These are phyloP conservation scores for Anastatus disparis DNA, from an alignment of 1,140 invertebrate species.

Conservation along the genomic window DNA sequence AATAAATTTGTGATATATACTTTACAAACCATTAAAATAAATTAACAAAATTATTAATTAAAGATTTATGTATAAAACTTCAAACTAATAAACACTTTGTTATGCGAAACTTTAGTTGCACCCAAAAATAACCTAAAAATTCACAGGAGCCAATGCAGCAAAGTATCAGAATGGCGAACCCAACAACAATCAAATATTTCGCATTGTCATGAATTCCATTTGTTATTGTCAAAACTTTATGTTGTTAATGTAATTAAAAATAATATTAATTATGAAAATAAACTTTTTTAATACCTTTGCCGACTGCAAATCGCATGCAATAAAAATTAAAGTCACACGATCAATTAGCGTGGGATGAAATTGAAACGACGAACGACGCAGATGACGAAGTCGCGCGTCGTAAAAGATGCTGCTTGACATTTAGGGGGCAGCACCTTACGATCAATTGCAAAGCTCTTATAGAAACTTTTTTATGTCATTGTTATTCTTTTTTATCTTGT, in stretches of 20 bases:
- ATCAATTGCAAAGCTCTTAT: background rate
- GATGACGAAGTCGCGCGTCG: background rate
- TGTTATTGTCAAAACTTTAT: too few species aligned
- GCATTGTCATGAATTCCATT: too few species aligned
- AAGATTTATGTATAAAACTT: background rate
- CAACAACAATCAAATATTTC: background rate
- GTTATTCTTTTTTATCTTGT: too few species aligned
- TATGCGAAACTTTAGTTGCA: background rate
- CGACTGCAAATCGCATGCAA: constrained; percentile 33
- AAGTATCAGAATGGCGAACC: background rate
- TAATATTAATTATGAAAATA: background rate
- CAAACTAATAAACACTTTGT: background rate
- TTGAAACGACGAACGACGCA: constrained; percentile 34
- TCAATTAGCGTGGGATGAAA: constrained; percentile 33
- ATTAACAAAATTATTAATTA: too few species aligned
- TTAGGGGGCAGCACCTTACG: constrained; percentile 5
- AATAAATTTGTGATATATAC: background rate
- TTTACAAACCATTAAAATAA: too few species aligned
- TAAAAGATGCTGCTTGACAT: background rate
- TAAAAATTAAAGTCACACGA: constrained; percentile 16
- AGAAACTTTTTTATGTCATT: too few species aligned
- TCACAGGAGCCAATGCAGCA: background rate
- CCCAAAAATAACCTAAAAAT: constrained; percentile 35
- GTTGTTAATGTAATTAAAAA: background rate
- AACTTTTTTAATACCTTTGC: constrained; percentile 26